A percentile compares a stretch with the other conserved stretches of the same genome.
phyloP scores from a whole-genome alignment of 2,113 vertebrate species.

The Poecilia latipinna region DNA sequence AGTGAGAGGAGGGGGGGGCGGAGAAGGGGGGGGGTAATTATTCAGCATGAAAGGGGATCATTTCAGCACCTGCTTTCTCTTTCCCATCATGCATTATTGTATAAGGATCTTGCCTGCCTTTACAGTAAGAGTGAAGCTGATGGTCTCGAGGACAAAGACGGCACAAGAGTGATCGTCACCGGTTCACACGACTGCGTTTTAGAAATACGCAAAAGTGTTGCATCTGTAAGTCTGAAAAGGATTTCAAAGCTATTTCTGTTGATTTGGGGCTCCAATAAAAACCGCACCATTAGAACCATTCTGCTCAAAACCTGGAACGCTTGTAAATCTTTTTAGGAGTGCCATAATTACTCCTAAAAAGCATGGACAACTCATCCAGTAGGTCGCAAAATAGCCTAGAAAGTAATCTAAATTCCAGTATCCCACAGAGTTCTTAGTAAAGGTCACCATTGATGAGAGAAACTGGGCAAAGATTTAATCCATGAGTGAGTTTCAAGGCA shows the following conservation, averaged over 20 bases:
- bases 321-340: too few relatives aligned
- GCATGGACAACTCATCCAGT: too few relatives aligned
- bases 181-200: background rate
- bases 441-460: too few relatives aligned
- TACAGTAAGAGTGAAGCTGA: conserved; percentile 40
- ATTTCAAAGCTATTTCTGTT: background rate
- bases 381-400: too few relatives aligned
- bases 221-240: background rate
- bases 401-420: too few relatives aligned
- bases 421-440: too few relatives aligned
- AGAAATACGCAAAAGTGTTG: background rate
- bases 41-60: conserved; percentile 94
- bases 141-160: conserved; percentile 35
- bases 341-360: too few relatives aligned
- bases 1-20: conserved; percentile 75
- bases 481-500: too few relatives aligned
- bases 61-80: conserved; percentile 93
- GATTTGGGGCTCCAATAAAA: background rate
- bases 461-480: too few relatives aligned
- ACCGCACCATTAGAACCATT: background rate
- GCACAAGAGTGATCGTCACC: background rate
- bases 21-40: conserved; percentile 90
- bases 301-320: background rate
- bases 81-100: conserved; percentile 87
- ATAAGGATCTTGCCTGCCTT: conserved; percentile 48